Conservation (phyloP, 2,888 invertebrate species). For the Anaspis maculata region DNA sequence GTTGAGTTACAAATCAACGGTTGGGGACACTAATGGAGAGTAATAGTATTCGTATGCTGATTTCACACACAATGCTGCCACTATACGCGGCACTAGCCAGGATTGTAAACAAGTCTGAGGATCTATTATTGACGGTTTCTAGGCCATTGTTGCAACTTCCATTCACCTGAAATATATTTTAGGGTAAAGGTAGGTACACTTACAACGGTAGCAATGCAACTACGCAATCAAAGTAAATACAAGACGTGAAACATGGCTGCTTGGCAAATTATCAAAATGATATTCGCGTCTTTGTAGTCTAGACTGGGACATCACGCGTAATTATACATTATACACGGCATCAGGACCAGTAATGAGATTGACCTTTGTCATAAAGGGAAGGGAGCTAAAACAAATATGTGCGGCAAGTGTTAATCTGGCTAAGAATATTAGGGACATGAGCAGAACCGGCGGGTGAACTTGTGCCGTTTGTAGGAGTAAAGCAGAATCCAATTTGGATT, state of each 20-base stretch:
- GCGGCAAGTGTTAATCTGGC: constrained; percentile 8
- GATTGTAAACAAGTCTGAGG: constrained; percentile 29
- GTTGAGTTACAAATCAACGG: constrained; percentile 38
- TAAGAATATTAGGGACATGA: constrained; percentile 14
- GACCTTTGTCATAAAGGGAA: constrained; percentile 4
- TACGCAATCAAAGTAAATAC: too few relatives aligned
- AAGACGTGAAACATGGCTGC: too few relatives aligned
- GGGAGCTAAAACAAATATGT: constrained; percentile 2
- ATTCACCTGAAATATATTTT: constrained; percentile 25
- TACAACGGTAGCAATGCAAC: too few relatives aligned
- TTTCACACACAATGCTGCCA: constrained; percentile 31
- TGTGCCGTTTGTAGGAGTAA: constrained; percentile 9
- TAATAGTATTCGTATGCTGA: constrained; percentile 40
- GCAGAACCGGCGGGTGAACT: neutral
- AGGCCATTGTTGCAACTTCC: constrained; percentile 21
- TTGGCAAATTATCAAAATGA: constrained; percentile 11
- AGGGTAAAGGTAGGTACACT: too few relatives aligned
- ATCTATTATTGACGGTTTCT: constrained; percentile 26
- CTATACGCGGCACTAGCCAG: constrained; percentile 23
- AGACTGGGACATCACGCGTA: constrained; percentile 9
- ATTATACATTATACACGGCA: constrained; percentile 7
- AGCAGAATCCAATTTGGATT: constrained; percentile 32
- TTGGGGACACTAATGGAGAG: constrained; percentile 38
- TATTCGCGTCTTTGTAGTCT: constrained; percentile 10
- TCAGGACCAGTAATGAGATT: too few relatives aligned